Evolutionary conservation across 2,888 invertebrate species (phyloP).

Genomic region (Allygus modestus): DNA sequence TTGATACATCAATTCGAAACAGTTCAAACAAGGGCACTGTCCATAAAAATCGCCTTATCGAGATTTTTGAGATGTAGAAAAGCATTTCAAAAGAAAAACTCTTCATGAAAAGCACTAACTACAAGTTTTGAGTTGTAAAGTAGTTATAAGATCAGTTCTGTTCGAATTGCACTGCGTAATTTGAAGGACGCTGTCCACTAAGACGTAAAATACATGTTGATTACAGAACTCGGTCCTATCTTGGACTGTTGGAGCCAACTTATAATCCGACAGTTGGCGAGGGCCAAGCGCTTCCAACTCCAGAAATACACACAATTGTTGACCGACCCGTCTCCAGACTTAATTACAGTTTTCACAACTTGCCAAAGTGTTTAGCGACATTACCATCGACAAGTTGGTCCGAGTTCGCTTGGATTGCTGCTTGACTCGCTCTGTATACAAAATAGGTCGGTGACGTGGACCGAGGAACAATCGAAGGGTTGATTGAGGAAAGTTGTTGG

Average conservation of each 20-base stretch:
- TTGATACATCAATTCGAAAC: too few relatives aligned
- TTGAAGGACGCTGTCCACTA: conserved; percentile 21
- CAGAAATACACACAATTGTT: conserved; percentile 26
- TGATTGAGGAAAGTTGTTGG: background rate
- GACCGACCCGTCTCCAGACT: conserved; percentile 37
- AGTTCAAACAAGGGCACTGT: too few relatives aligned
- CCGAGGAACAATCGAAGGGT: background rate
- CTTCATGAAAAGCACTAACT: too few relatives aligned
- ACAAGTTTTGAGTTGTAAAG: too few relatives aligned
- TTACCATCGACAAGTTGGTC: conserved; percentile 13
- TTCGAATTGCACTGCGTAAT: background rate
- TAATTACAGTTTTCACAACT: conserved; percentile 46
- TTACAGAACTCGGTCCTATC: conserved; percentile 20
- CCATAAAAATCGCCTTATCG: too few relatives aligned
- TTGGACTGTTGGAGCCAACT: conserved; percentile 22
- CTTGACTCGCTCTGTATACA: conserved; percentile 18
- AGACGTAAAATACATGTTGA: conserved; percentile 32
- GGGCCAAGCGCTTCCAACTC: background rate
- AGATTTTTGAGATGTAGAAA: too few relatives aligned
- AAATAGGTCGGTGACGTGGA: conserved; percentile 8
- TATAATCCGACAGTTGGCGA: conserved; percentile 39
- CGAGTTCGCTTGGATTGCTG: conserved; percentile 11
- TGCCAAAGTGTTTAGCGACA: conserved; percentile 36
- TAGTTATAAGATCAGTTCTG: too few relatives aligned
- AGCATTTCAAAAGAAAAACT: too few relatives aligned